These are phyloP conservation scores for Thaleichthys pacificus DNA, from an alignment of 2,797 vertebrate genomes.

Conservation along the genomic window DNA sequence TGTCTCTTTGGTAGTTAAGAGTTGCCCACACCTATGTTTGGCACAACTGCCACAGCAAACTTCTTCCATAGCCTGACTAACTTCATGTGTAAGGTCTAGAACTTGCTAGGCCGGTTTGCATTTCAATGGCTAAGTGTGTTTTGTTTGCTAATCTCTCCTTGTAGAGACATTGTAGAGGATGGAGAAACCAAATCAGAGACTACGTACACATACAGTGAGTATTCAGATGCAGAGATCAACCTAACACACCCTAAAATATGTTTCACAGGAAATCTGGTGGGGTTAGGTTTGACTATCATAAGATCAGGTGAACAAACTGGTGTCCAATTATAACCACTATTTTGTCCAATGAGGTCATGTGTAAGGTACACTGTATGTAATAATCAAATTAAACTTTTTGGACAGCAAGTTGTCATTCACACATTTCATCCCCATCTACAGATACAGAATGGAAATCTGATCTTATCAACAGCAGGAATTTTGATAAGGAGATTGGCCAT, in stretches of 20 bases:
- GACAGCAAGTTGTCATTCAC: not conserved
- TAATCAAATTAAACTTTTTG: not conserved
- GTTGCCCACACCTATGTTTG: not conserved
- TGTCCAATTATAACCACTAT: too few relatives aligned
- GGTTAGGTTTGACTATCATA: too few relatives aligned
- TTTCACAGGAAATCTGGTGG: not conserved
- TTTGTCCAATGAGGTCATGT: too few relatives aligned
- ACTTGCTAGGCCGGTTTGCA: not conserved
- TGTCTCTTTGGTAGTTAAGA: not conserved
- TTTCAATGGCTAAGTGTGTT: not conserved
- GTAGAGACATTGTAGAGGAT: slow-evolving; percentile 72
- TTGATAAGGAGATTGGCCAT: slow-evolving; percentile 94
- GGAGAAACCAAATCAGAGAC: slow-evolving; percentile 77
- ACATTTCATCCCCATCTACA: slow-evolving; percentile 54
- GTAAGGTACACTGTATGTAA: not conserved
- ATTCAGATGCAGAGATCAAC: not conserved
- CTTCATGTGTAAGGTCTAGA: not conserved
- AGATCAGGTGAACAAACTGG: too few relatives aligned
- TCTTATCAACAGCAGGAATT: slow-evolving; percentile 88
- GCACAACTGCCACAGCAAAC: not conserved
- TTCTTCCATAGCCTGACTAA: too few relatives aligned
- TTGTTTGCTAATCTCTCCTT: slow-evolving; percentile 9
- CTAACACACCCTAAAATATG: not conserved
- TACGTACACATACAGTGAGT: slow-evolving; percentile 78
- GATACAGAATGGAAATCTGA: slow-evolving; percentile 94